Evolutionary conservation across 2,797 vertebrate species (phyloP).

Genomic region (Gila robusta): DNA sequence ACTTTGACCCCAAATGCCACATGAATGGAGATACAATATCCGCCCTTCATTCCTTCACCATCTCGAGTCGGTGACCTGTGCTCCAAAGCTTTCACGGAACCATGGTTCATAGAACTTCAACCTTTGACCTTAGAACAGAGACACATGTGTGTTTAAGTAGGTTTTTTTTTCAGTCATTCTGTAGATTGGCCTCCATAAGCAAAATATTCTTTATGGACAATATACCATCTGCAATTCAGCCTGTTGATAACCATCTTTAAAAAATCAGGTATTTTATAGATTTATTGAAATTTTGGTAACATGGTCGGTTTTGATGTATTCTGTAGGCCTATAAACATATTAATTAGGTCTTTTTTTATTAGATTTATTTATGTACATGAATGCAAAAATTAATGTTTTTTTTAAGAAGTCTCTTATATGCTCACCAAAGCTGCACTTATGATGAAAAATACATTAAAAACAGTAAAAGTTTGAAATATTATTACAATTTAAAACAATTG

Average conservation of each 20-base stretch:
- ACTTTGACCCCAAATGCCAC: slow-evolving; percentile 77
- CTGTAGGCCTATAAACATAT: background rate
- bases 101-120: slow-evolving; percentile 72
- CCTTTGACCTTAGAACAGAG: slow-evolving; percentile 75
- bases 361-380: background rate
- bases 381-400: background rate
- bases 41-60: slow-evolving; percentile 74
- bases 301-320: slow-evolving; percentile 2
- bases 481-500: background rate
- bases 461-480: background rate
- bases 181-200: slow-evolving; percentile 29
- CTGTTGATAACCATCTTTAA: slow-evolving; percentile 20
- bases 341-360: background rate
- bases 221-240: background rate
- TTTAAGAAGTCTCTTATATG: background rate
- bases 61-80: slow-evolving; percentile 74
- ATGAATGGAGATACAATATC: slow-evolving; percentile 85
- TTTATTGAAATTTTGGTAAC: background rate
- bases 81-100: slow-evolving; percentile 77
- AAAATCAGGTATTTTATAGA: background rate
- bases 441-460: background rate
- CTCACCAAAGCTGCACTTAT: background rate
- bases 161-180: slow-evolving; percentile 37
- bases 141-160: slow-evolving; percentile 63
- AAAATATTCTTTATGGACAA: slow-evolving; percentile 1